Evolutionary conservation across 2,888 invertebrate genomes (phyloP).

Genomic region (Aporophyla lueneburgensis): DNA sequence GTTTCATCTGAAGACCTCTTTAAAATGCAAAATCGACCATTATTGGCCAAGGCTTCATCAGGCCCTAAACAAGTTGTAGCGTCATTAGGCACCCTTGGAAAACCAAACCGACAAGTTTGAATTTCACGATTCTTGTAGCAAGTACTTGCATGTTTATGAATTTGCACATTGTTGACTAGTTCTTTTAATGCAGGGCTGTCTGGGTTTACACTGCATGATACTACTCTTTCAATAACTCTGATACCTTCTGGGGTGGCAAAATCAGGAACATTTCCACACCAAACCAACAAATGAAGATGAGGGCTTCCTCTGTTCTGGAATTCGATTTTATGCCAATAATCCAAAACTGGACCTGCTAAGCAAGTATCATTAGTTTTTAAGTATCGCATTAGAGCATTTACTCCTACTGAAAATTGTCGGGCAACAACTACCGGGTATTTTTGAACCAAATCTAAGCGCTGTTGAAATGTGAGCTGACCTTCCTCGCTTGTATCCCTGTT

Average conservation of each 20-base stretch:
- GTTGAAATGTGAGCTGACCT: background rate
- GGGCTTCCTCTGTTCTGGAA: background rate
- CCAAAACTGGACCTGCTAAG: background rate
- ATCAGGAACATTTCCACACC: background rate
- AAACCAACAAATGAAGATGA: background rate
- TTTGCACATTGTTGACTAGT: background rate
- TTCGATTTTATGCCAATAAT: background rate
- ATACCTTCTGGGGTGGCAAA: background rate
- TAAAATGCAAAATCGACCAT: conserved; percentile 1
- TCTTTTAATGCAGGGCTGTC: background rate
- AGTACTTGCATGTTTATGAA: background rate
- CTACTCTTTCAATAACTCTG: background rate
- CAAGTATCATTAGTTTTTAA: background rate
- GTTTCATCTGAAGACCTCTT: conserved; percentile 5
- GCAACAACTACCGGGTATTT: background rate
- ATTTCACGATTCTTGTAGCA: background rate
- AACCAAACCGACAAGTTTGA: background rate
- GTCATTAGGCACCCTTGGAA: background rate
- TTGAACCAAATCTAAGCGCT: background rate
- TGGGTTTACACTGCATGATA: conserved; percentile 1
- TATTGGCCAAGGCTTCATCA: background rate
- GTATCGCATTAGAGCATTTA: background rate
- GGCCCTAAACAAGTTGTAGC: conserved; percentile 7
- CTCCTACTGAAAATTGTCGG: background rate
- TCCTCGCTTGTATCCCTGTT: background rate